These are phyloP conservation scores for Corythaeola cristata DNA, from an alignment of 2,113 vertebrate species.

Conservation along the genomic window DNA sequence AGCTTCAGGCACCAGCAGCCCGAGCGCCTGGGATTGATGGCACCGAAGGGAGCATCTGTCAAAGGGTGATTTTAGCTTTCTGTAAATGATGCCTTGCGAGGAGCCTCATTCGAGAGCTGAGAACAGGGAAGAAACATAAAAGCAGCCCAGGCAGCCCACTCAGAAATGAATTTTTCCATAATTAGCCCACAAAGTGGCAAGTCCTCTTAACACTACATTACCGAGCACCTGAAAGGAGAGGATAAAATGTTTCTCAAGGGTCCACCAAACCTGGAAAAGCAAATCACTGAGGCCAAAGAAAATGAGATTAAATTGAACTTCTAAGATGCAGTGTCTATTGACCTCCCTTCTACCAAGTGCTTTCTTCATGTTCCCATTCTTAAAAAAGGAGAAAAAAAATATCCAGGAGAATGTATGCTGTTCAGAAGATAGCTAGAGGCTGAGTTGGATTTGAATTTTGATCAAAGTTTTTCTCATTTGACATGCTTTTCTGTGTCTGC, in stretches of 20 bases:
- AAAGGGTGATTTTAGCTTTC: not conserved
- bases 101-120: not conserved
- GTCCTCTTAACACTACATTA: not conserved
- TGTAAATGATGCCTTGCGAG: not conserved
- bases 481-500: constrained; percentile 47
- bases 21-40: accelerated
- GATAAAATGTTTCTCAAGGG: constrained; percentile 1
- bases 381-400: not conserved
- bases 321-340: not conserved
- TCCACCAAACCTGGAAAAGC: not conserved
- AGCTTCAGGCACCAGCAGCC: not conserved
- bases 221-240: constrained; percentile 39
- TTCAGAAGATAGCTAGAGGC: constrained; percentile 42
- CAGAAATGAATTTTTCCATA: not conserved
- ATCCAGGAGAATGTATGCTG: constrained; percentile 3
- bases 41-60: accelerated
- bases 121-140: not conserved
- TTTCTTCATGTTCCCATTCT: not conserved
- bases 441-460: constrained; percentile 56
- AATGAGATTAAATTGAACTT: constrained; percentile 34
- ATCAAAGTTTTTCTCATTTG: constrained; percentile 62
- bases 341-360: not conserved
- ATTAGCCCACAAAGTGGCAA: constrained; percentile 15
- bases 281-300: constrained; percentile 24
- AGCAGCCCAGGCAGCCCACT: not conserved